phyloP scores from a whole-genome alignment of 2,113 vertebrate species.

The Macrotis lagotis region DNA sequence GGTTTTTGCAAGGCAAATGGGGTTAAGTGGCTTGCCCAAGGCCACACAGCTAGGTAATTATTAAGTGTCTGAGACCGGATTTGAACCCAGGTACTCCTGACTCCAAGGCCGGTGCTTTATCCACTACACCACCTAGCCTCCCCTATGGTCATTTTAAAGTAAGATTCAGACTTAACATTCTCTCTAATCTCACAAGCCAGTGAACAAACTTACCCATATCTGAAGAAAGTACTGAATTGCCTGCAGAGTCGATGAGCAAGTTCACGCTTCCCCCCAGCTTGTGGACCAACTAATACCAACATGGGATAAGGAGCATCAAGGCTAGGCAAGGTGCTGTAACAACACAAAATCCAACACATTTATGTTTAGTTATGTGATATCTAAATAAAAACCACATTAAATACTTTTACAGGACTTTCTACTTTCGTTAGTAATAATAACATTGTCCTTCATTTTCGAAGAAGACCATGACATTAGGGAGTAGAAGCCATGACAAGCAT shows the following conservation, averaged over 20 bases:
- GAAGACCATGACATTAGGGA: too few relatives aligned
- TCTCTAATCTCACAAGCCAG: neutral
- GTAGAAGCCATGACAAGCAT: too few relatives aligned
- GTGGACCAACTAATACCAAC: slow-evolving; percentile 91
- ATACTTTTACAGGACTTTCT: accelerated
- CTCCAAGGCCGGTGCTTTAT: too few relatives aligned
- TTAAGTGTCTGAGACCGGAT: too few relatives aligned
- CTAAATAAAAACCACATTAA: accelerated
- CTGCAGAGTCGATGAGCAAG: slow-evolving; percentile 90
- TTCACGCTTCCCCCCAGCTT: slow-evolving; percentile 91
- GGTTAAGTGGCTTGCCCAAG: too few relatives aligned
- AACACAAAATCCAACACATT: slow-evolving; percentile 48
- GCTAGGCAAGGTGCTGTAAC: slow-evolving; percentile 87
- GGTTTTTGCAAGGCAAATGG: too few relatives aligned
- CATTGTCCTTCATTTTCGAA: too few relatives aligned
- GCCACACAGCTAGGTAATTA: too few relatives aligned
- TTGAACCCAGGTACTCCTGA: too few relatives aligned
- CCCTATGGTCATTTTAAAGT: neutral
- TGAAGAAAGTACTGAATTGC: slow-evolving; percentile 89
- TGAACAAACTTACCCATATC: slow-evolving; percentile 87
- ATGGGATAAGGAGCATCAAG: slow-evolving; percentile 90
- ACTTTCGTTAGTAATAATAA: neutral
- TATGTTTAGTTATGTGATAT: accelerated
- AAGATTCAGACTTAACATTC: neutral
- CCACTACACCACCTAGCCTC: too few relatives aligned